A percentile compares a stretch with the other conserved stretches of the same genome.
Conservation (phyloP, 2,113 vertebrate genomes). For the Hydrochoerus hydrochaeris region DNA sequence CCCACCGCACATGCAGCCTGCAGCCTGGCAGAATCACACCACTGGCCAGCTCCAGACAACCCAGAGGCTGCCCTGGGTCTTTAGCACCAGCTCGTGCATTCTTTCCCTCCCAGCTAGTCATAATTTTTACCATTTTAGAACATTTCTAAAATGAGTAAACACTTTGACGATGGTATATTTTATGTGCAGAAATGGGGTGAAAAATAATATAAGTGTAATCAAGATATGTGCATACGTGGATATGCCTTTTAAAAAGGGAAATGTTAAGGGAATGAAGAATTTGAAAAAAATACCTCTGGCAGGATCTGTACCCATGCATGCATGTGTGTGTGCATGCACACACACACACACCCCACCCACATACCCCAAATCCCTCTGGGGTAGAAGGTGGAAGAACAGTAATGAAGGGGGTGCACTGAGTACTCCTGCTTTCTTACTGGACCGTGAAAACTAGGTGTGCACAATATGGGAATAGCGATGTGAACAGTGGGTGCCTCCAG, state of each 20-base stretch:
- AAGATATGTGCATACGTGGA: neutral
- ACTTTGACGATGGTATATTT: neutral
- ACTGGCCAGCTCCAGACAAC: neutral
- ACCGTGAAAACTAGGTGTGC: neutral
- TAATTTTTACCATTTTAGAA: neutral
- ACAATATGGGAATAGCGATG: fast-evolving
- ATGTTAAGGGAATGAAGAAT: neutral
- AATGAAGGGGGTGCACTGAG: neutral
- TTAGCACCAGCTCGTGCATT: too few relatives aligned
- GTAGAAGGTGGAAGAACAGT: fast-evolving
- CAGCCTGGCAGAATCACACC: neutral
- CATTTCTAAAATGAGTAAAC: neutral
- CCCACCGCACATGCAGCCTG: neutral
- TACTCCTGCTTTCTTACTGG: neutral
- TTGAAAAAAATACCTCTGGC: neutral
- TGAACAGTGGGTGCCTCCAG: neutral
- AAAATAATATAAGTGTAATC: neutral
- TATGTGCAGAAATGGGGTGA: neutral
- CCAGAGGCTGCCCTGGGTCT: neutral
- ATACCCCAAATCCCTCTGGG: neutral
- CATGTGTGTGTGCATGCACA: fast-evolving
- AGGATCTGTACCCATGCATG: too few relatives aligned
- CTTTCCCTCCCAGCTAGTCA: neutral
- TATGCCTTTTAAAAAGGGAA: neutral
- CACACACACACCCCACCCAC: too few relatives aligned